These are phyloP conservation scores for Neocrepidodera transversa DNA, from an alignment of 2,888 invertebrate species.

Conservation along the genomic window DNA sequence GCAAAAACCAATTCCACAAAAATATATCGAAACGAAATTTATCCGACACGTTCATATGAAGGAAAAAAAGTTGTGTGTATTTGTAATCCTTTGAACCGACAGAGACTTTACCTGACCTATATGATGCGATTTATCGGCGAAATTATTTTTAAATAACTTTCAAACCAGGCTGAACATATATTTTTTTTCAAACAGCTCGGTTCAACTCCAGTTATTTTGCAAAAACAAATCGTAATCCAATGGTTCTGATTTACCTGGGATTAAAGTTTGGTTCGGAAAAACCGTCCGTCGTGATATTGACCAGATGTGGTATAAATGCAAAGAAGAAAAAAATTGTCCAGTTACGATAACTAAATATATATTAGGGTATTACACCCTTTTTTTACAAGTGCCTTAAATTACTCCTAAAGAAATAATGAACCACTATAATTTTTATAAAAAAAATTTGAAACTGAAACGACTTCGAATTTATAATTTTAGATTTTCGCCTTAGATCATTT, in stretches of 20 bases:
- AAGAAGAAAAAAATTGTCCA: too few relatives aligned
- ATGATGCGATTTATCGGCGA: constrained; percentile 43
- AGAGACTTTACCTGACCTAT: constrained; percentile 40
- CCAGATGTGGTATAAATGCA: too few relatives aligned
- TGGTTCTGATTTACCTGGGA: constrained; percentile 56
- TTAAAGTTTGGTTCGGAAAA: constrained; percentile 48
- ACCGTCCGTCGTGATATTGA: constrained; percentile 25
- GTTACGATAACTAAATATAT: too few relatives aligned
- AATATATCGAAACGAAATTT: constrained; percentile 5
- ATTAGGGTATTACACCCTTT: too few relatives aligned
- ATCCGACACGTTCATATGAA: constrained; percentile 11
- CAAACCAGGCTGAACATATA: constrained; percentile 20
- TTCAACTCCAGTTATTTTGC: constrained; percentile 53
- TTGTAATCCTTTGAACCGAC: constrained; percentile 12
- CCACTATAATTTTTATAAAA: too few relatives aligned
- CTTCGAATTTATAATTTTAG: too few relatives aligned
- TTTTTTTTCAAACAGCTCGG: constrained; percentile 39
- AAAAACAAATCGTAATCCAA: constrained; percentile 59
- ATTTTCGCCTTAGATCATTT: too few relatives aligned
- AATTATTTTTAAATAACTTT: constrained; percentile 46
- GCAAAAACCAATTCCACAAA: constrained; percentile 1
- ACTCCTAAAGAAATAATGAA: too few relatives aligned
- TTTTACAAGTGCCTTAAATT: too few relatives aligned
- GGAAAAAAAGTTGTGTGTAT: constrained; percentile 24
- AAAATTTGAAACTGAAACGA: too few relatives aligned